Base-by-base conservation (phyloP, 2,888 invertebrate genomes). In the Arge pagana region DNA sequence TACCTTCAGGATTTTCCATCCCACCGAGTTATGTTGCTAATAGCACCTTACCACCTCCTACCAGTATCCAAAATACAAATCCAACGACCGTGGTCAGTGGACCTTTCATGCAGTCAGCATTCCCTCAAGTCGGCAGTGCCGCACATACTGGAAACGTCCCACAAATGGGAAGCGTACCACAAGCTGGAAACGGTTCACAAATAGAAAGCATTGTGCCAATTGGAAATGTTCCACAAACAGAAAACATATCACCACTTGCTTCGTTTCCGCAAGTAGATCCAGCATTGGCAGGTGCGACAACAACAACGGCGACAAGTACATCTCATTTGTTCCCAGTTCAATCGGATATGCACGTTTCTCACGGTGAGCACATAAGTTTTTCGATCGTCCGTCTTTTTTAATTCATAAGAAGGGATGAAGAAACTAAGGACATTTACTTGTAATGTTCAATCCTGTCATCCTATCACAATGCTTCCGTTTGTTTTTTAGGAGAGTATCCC, bases 251-350 rank as follows among this genome's bases (percentile, higher is more conserved):
- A n/a, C 71, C 75, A 7, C 79, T 80, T 39, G 79, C 81, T 39
- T 79, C 80, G 30, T n/a, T n/a, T n/a, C 81, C 80, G 63, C 72
- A 79, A 54, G 75, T 80, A 23, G 82, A 81, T 58, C 80, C 83
- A 5, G 81, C 81, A 23, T 78, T 80, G 72, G 81, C 82, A 18
- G 81, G 79, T 53, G 79, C 81, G 74, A 75, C 60, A 64, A 70
- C 65, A 70, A 65, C 68, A 13, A 64, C 68, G 10, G 64, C 62
- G 4, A 67, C 70, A 63, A 60, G 67, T 11, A 62, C 63, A 6
- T 55, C 63, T 45, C 65, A 67, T 54, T 57, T 60, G n/a, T 65
- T 65, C 33, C 45, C 67, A 4, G 58, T 48, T 43, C 70, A 65
- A 43, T 13, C 59, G 10, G 50, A 54, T 31, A 48, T 51, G 26